Evolutionary conservation across 2,888 invertebrate genomes (phyloP).

Genomic region (Trichopria drosophilae): DNA sequence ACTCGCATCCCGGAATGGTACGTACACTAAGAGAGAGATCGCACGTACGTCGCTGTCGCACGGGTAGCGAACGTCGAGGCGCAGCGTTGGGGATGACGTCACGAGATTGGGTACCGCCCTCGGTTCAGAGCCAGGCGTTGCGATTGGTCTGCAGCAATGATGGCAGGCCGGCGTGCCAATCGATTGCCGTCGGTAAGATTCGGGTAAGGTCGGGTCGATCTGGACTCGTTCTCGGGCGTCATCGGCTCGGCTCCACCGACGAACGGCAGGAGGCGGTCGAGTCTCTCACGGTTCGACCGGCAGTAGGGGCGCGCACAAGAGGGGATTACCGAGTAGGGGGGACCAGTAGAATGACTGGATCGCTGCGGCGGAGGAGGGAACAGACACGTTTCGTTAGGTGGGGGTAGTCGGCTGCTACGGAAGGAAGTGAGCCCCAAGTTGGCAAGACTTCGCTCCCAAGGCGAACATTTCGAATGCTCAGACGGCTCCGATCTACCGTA

Average conservation of each 20-base stretch:
- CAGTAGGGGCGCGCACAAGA: constrained; percentile 23
- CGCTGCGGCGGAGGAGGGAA: background rate
- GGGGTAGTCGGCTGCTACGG: constrained; percentile 23
- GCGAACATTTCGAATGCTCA: constrained; percentile 47
- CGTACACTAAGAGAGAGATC: background rate
- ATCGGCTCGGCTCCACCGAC: constrained; percentile 11
- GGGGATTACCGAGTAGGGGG: constrained; percentile 8
- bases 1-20: no score
- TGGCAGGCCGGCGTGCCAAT: constrained; percentile 57
- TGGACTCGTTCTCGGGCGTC: constrained; percentile 26
- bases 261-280: constrained; percentile 26
- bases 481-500: constrained; percentile 51
- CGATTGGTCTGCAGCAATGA: constrained; percentile 54
- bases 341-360: no score
- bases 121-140: constrained; percentile 30
- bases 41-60: no score
- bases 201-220: constrained; percentile 28
- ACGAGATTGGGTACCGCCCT: constrained; percentile 44
- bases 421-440: constrained; percentile 52
- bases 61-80: constrained; percentile 40
- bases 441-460: constrained; percentile 51
- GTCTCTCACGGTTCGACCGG: constrained; percentile 29
- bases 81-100: constrained; percentile 52
- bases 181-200: constrained; percentile 50
- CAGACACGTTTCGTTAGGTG: background rate